Conservation (phyloP, 2,888 invertebrate genomes). For the Meiosimyza decipiens region DNA sequence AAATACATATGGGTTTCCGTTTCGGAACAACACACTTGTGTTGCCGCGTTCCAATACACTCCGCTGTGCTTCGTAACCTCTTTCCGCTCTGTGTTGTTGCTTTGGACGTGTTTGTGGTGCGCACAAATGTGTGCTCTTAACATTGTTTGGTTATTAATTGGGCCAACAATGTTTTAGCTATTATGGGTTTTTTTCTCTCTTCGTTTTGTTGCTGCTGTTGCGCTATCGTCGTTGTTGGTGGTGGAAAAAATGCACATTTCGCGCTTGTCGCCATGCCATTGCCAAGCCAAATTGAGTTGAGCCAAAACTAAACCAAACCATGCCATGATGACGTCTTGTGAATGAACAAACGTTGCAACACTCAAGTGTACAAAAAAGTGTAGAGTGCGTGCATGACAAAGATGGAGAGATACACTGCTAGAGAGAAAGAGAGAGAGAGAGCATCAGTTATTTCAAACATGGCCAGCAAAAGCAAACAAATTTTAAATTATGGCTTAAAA, state of each 20-base stretch:
- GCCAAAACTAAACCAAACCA: background rate
- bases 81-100: constrained; percentile 3
- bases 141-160: constrained; percentile 28
- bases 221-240: no score
- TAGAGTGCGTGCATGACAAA: constrained; percentile 4
- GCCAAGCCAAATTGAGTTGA: background rate
- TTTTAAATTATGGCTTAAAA: constrained; percentile 24
- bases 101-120: constrained; percentile 12
- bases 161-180: constrained; percentile 26
- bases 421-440: background rate
- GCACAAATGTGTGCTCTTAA: constrained; percentile 15
- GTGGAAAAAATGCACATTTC: constrained; percentile 5
- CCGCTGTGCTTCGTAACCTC: constrained; percentile 8
- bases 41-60: no score
- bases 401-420: background rate
- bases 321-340: constrained; percentile 9
- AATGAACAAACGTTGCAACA: constrained; percentile 16
- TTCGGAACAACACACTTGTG: no score
- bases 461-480: background rate
- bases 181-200: background rate
- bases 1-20: no score
- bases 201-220: background rate
- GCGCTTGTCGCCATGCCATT: constrained; percentile 16
- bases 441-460: background rate
- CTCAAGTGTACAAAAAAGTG: background rate